Conservation (phyloP, 2,113 vertebrate species). For the Oncorhynchus clarkii region DNA sequence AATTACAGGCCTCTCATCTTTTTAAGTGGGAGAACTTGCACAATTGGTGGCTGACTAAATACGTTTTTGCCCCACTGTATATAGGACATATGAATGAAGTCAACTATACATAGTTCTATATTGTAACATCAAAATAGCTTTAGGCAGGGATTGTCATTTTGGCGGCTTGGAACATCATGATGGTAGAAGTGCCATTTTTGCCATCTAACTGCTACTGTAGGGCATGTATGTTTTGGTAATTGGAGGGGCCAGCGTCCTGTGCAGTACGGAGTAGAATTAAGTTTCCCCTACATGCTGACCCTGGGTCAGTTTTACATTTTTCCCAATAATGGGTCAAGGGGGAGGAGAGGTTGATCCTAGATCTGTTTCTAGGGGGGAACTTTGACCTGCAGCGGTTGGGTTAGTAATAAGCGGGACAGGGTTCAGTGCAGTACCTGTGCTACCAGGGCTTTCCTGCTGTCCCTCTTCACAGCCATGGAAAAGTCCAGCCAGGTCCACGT, state of each 20-base stretch:
- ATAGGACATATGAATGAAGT: background rate
- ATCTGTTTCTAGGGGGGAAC: background rate
- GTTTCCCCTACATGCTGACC: too few species aligned
- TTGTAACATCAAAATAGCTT: background rate
- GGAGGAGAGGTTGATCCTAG: background rate
- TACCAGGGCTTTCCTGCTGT: constrained; percentile 94
- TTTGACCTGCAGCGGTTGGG: background rate
- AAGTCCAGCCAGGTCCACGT: constrained; percentile 99
- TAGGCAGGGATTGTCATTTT: background rate
- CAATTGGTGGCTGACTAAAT: too few species aligned
- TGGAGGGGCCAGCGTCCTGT: too few species aligned
- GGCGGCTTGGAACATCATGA: background rate
- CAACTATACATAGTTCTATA: background rate
- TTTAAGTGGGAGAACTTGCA: too few species aligned
- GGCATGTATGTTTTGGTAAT: background rate
- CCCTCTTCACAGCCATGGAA: constrained; percentile 97
- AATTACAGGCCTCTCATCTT: too few species aligned
- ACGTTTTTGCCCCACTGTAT: background rate
- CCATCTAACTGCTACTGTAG: background rate
- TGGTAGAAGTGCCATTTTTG: too few species aligned
- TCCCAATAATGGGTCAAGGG: background rate
- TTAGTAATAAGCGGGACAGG: background rate
- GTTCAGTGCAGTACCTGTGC: constrained; percentile 84
- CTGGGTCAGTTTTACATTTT: background rate
- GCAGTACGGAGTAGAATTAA: too few species aligned